Conservation (phyloP, 2,113 vertebrate genomes). For the Callithrix jacchus region DNA sequence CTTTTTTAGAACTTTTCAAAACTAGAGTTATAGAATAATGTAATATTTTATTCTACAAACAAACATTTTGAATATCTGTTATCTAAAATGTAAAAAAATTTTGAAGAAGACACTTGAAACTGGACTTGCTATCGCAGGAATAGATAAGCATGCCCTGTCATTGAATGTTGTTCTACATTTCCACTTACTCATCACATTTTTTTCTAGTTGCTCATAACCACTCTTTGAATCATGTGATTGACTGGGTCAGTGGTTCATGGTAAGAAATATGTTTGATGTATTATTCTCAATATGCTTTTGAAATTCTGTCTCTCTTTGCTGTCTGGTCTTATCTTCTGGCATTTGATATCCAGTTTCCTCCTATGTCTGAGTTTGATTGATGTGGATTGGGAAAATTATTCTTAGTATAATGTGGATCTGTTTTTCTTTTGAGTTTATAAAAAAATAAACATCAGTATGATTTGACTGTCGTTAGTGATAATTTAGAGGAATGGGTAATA, state of each 20-base stretch:
- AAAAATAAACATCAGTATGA: slow-evolving; percentile 63
- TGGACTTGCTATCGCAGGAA: slow-evolving; percentile 49
- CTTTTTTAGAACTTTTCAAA: slow-evolving; percentile 15
- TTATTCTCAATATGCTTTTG: slow-evolving; percentile 77
- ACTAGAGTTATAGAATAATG: neutral
- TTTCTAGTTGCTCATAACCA: slow-evolving; percentile 62
- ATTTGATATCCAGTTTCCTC: slow-evolving; percentile 79
- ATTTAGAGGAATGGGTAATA: slow-evolving; percentile 73
- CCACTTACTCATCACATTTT: slow-evolving; percentile 70
- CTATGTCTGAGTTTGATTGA: slow-evolving; percentile 81
- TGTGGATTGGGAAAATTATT: slow-evolving; percentile 69
- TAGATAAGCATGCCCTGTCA: slow-evolving; percentile 68
- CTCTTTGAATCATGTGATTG: slow-evolving; percentile 77
- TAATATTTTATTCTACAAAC: slow-evolving; percentile 40
- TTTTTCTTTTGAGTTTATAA: slow-evolving; percentile 73
- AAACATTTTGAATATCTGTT: neutral
- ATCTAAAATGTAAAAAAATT: slow-evolving; percentile 55
- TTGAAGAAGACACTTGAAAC: slow-evolving; percentile 53
- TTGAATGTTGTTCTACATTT: slow-evolving; percentile 67
- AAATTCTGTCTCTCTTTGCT: slow-evolving; percentile 81
- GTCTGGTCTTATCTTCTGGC: slow-evolving; percentile 80
- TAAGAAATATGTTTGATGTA: slow-evolving; percentile 81
- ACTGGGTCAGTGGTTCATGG: slow-evolving; percentile 75
- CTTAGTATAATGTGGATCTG: slow-evolving; percentile 68
- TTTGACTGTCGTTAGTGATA: slow-evolving; percentile 67